Percentiles rank a stretch among this genome's conserved stretches.
These are phyloP conservation scores for Varanus salvator DNA, from an alignment of 2,113 vertebrate genomes.

Conservation along the genomic window DNA sequence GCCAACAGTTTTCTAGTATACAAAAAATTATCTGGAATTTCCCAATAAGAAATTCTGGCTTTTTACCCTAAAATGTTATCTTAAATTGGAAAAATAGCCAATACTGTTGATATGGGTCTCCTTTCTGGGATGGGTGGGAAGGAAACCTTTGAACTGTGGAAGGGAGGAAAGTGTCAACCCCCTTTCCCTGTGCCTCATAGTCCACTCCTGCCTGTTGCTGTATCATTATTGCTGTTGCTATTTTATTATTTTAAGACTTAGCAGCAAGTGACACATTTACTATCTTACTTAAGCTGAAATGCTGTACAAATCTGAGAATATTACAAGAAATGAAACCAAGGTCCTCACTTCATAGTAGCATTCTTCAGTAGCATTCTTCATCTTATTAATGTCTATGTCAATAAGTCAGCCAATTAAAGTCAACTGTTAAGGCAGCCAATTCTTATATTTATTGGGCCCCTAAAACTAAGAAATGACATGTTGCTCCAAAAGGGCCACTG, in stretches of 20 bases:
- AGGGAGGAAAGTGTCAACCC: neutral
- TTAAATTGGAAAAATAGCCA: neutral
- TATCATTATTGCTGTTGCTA: too few species aligned
- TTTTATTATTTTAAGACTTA: neutral
- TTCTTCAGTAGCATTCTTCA: neutral
- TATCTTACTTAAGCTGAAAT: neutral
- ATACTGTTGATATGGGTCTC: neutral
- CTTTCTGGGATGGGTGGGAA: neutral
- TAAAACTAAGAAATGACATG: neutral
- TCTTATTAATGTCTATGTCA: neutral
- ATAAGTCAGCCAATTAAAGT: too few species aligned
- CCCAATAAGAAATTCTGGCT: neutral
- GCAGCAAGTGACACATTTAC: neutral
- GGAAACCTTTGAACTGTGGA: neutral
- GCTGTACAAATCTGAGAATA: neutral
- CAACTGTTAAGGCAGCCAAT: neutral
- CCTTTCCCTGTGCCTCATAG: neutral
- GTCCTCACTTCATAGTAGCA: neutral
- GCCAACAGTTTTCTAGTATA: neutral
- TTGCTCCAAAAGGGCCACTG: neutral
- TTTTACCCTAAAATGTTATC: neutral
- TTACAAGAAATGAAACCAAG: neutral
- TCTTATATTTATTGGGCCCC: neutral
- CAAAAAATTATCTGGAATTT: neutral
- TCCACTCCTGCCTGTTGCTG: neutral